These are phyloP conservation scores for Caenorhabditis uteleia DNA, from an alignment of 2,888 invertebrate genomes.

Conservation along the genomic window DNA sequence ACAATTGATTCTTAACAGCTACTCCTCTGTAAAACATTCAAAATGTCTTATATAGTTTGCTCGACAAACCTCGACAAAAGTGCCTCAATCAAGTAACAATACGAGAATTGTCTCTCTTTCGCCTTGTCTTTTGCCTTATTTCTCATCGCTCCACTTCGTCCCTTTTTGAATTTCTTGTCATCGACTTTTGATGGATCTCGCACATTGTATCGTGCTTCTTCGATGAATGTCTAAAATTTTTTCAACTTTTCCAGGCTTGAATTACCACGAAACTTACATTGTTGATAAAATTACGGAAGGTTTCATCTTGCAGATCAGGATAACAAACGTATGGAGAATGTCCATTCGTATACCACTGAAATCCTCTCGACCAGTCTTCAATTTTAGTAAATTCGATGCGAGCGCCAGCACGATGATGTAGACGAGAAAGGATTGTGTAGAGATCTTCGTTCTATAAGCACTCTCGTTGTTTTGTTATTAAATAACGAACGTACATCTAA, in stretches of 20 bases:
- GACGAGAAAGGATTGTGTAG: neutral
- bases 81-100: conserved; percentile 12
- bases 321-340: neutral
- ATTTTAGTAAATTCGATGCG: neutral
- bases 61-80: conserved; percentile 14
- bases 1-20: conserved; percentile 24
- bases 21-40: conserved; percentile 17
- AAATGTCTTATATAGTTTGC: neutral
- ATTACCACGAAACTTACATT: neutral
- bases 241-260: neutral
- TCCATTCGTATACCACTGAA: neutral
- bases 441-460: neutral
- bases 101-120: conserved; percentile 15
- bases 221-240: too few relatives aligned
- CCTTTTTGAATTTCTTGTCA: too few relatives aligned
- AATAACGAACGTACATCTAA: neutral
- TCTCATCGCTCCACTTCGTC: too few relatives aligned
- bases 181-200: too few relatives aligned
- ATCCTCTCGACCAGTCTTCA: neutral
- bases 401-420: neutral
- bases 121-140: neutral
- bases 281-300: neutral
- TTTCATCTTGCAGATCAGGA: neutral
- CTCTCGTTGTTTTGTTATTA: neutral
- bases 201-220: too few relatives aligned